These are phyloP conservation scores for Protosalanx chinensis DNA, from an alignment of 2,797 vertebrate species.

Conservation along the genomic window DNA sequence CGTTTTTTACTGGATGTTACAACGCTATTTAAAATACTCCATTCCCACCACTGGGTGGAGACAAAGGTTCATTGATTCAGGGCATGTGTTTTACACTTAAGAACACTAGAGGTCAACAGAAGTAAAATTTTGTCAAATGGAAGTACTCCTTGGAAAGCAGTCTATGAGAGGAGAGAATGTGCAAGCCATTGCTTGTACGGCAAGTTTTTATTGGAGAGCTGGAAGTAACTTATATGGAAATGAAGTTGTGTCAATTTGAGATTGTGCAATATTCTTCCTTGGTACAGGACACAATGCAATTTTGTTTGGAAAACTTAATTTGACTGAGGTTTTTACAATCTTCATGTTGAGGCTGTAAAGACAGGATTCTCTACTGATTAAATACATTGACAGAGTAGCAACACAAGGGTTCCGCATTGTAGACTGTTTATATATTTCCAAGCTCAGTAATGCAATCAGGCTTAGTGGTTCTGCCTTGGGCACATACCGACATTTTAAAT, in stretches of 20 bases:
- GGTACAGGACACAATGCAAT: background rate
- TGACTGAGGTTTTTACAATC: slow-evolving; percentile 22
- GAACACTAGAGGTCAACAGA: slow-evolving; percentile 51
- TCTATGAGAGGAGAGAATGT: slow-evolving; percentile 14
- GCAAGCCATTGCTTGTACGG: background rate
- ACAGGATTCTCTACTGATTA: slow-evolving; percentile 34
- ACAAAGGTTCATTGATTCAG: background rate
- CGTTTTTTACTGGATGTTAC: background rate
- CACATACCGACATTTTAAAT: background rate
- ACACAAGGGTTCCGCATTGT: slow-evolving; percentile 21
- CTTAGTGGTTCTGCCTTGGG: background rate
- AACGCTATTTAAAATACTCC: background rate
- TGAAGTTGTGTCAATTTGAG: too few relatives aligned
- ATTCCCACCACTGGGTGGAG: background rate
- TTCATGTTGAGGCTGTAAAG: slow-evolving; percentile 17
- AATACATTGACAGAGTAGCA: slow-evolving; percentile 30
- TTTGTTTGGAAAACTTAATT: too few relatives aligned
- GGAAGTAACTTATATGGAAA: too few relatives aligned
- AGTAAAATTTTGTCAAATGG: background rate
- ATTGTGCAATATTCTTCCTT: too few relatives aligned
- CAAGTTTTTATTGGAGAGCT: background rate
- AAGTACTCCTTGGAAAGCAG: slow-evolving; percentile 9
- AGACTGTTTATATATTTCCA: slow-evolving; percentile 24
- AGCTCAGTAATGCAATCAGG: slow-evolving; percentile 29
- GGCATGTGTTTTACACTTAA: background rate